Conservation (phyloP, 2,797 vertebrate genomes). For the Poecile montanus region DNA sequence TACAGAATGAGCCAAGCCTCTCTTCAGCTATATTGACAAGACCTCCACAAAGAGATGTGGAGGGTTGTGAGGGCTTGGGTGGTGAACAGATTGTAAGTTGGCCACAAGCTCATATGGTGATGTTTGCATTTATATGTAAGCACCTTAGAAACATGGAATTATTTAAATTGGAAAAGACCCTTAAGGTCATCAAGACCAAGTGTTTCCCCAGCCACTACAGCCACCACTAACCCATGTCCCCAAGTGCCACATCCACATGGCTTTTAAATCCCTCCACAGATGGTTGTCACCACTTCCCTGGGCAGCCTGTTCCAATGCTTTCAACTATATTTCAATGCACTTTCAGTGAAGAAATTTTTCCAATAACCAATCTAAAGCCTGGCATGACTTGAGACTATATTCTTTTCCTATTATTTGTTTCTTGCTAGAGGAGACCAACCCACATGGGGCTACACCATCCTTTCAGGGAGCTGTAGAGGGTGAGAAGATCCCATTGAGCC, state of each 20-base stretch:
- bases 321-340: neutral
- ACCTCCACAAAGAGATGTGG: neutral
- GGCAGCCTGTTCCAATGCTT: neutral
- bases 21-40: neutral
- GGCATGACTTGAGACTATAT: neutral
- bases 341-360: neutral
- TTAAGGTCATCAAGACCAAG: neutral
- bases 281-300: neutral
- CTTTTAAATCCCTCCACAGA: neutral
- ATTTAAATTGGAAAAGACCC: neutral
- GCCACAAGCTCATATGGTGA: neutral
- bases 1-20: neutral
- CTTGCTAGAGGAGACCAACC: neutral
- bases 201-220: neutral
- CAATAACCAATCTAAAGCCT: neutral
- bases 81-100: neutral
- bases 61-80: neutral
- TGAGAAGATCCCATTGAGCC: neutral
- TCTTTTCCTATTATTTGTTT: accelerated
- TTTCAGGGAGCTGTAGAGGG: neutral
- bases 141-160: neutral
- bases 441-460: accelerated
- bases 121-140: neutral
- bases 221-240: neutral
- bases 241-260: neutral